Evolutionary conservation across 1,140 invertebrate species (phyloP), one percentile per base, ranked within the genome.

Genomic region (Hormaphis cornu): DNA sequence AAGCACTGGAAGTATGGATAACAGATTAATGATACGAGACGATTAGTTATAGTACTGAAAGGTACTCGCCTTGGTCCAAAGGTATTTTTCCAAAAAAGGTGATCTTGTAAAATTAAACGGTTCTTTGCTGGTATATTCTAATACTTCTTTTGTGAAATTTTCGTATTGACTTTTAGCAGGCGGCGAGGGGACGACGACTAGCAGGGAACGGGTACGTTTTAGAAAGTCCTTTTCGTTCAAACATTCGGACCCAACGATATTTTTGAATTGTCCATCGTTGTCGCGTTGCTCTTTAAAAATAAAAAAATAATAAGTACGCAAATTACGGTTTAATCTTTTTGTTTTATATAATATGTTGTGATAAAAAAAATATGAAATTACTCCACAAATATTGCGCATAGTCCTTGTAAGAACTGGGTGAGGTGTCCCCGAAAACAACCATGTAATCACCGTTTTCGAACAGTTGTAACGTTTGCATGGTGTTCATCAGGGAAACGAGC

Each of bases 381-480:
- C 91, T 87, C 83, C 90, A 93, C 77, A 97, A 85, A 81, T 95
- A 97, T 78, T 89, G 88, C 71, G 86, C 80, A 10, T 89, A 86
- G 76, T 90, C 86, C 74, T 85, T 86, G 42, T 81, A 78, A 10
- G 86, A 84, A 78, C 91, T 94, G 0, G 87, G 88, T 81, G 91
- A 87, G 83, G 90, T 91, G 76, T 97, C 93, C 8, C 96, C 88
- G 77, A 90, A 92, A 75, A 98, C 94, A 46, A 97, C 90, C 82
- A 96, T 90, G 77, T 97, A 97, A 76, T 97, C 90, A 12, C 94
- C 93, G 69, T 92, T 87, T 20, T 89, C 87, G 75, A 97, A 89
- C 54, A 97, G 76, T 66, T 91, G 86, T 58, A 88, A 82, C 61
- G 87, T 87, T 76, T 95, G 88, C 89, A 97, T 91, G 9, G 88